Conservation (phyloP, 2,888 invertebrate species). For the Bombylius discolor region DNA sequence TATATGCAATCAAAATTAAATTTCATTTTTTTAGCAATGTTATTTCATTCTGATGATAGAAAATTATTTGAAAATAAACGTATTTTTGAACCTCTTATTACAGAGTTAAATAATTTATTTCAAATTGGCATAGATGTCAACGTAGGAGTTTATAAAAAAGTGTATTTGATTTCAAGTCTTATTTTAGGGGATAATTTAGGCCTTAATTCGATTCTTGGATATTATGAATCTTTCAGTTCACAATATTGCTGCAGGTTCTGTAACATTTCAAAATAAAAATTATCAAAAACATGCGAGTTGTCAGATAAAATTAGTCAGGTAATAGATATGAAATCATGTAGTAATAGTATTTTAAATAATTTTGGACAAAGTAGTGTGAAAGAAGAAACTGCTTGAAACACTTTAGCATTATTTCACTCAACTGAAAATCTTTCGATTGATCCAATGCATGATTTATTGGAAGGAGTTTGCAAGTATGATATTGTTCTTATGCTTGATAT, state of each 20-base stretch:
- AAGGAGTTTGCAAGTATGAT: conserved; percentile 7
- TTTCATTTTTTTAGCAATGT: not conserved
- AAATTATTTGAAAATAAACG: conserved; percentile 5
- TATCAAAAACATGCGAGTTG: not conserved
- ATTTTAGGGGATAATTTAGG: conserved; percentile 2
- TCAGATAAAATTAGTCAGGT: not conserved
- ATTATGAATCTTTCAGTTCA: not conserved
- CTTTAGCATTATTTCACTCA: conserved; percentile 2
- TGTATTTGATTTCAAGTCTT: not conserved
- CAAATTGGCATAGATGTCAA: not conserved
- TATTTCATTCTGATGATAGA: conserved; percentile 1
- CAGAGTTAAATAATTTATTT: not conserved
- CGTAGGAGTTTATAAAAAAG: not conserved
- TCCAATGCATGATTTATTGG: conserved; percentile 8
- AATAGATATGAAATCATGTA: not conserved
- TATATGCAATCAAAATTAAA: not conserved
- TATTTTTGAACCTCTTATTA: not conserved
- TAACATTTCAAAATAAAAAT: not conserved
- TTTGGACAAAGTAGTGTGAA: not conserved
- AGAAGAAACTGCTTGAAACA: conserved; percentile 4
- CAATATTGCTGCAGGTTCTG: not conserved
- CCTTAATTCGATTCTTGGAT: not conserved
- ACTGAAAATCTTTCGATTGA: conserved; percentile 4
- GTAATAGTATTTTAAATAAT: not conserved
- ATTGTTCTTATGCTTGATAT: not conserved